These are phyloP conservation scores for Tipula unca DNA, from an alignment of 2,888 invertebrate genomes.

Conservation along the genomic window DNA sequence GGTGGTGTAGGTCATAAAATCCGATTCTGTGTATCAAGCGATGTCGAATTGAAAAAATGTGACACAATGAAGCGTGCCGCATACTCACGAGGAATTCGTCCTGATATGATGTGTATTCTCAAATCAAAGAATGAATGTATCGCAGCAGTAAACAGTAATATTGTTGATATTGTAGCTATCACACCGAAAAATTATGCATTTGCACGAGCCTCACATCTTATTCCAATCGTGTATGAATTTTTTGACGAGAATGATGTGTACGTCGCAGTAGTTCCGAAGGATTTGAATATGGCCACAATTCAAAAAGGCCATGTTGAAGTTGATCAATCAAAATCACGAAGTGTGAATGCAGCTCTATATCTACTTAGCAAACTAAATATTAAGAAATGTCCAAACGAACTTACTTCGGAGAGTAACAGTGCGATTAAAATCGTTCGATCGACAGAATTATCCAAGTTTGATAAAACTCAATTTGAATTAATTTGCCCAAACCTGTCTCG, in stretches of 20 bases:
- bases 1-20: conserved; percentile 59
- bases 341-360: background rate
- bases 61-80: conserved; percentile 59
- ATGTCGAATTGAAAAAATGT: conserved; percentile 66
- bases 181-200: conserved; percentile 39
- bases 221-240: conserved; percentile 36
- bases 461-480: conserved; percentile 32
- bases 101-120: conserved; percentile 66
- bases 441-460: conserved; percentile 33
- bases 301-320: background rate
- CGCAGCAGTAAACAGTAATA: conserved; percentile 30
- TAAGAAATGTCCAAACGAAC: background rate
- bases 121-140: conserved; percentile 49
- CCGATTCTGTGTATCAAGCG: conserved; percentile 57
- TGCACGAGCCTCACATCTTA: conserved; percentile 35
- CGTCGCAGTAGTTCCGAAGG: conserved; percentile 33
- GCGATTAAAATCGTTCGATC: conserved; percentile 34
- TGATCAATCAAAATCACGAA: background rate
- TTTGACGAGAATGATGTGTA: conserved; percentile 31
- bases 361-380: background rate
- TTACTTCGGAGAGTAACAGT: background rate
- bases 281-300: background rate
- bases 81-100: conserved; percentile 69
- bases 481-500: conserved; percentile 36
- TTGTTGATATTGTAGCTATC: conserved; percentile 33